phyloP scores from a whole-genome alignment of 2,113 vertebrate species.

The Equus przewalskii region DNA sequence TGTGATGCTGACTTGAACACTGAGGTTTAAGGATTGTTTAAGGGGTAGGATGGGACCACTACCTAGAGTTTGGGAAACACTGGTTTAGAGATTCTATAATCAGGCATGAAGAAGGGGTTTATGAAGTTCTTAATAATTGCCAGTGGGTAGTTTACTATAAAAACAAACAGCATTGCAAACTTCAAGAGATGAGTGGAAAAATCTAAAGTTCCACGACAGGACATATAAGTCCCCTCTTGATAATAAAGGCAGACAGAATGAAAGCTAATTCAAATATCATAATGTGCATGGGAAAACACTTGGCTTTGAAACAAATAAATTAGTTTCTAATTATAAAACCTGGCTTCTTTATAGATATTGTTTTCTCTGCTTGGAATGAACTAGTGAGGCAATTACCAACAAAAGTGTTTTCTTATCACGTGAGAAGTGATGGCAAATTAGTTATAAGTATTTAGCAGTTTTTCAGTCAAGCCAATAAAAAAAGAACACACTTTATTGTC shows the following conservation, averaged over 20 bases:
- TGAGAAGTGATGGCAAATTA: constrained; percentile 71
- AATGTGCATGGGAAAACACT: background rate
- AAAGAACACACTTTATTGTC: constrained; percentile 32
- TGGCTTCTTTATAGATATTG: constrained; percentile 68
- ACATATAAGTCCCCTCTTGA: background rate
- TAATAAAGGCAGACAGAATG: constrained; percentile 25
- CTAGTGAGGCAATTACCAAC: constrained; percentile 71
- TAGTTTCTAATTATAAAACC: constrained; percentile 80
- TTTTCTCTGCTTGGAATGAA: constrained; percentile 77
- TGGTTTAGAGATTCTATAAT: background rate
- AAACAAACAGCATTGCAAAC: background rate
- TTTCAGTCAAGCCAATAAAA: constrained; percentile 75
- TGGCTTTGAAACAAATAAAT: constrained; percentile 70
- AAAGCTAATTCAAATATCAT: background rate
- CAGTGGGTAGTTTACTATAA: background rate
- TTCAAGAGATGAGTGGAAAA: background rate
- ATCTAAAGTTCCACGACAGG: background rate
- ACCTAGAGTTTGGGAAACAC: background rate
- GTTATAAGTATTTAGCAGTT: constrained; percentile 83
- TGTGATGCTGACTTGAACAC: background rate
- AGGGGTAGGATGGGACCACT: background rate
- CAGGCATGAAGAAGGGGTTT: background rate
- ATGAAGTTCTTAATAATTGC: background rate
- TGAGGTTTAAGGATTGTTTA: background rate
- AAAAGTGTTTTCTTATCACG: constrained; percentile 69